Percentiles rank a stretch among this genome's conserved stretches.
Conservation (phyloP, 2,113 vertebrate genomes). For the Raja brachyura region DNA sequence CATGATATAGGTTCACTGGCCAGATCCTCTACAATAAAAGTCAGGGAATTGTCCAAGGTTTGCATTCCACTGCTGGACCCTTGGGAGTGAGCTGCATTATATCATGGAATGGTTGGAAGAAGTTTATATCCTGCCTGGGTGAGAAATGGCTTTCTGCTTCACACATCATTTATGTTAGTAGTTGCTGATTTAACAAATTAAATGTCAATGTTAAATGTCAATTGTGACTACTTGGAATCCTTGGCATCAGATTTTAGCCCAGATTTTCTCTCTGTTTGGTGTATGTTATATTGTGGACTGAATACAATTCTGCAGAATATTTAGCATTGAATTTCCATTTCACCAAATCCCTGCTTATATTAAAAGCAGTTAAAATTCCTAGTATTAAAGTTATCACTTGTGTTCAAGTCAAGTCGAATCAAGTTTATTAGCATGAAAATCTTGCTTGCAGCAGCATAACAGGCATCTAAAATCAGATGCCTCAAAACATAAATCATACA, state of each 20-base stretch:
- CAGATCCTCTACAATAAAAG: too few species aligned
- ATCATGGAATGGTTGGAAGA: background rate
- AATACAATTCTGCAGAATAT: background rate
- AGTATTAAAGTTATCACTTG: background rate
- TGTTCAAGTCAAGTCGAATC: too few species aligned
- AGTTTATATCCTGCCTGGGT: background rate
- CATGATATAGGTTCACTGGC: too few species aligned
- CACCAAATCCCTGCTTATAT: background rate
- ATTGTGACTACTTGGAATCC: background rate
- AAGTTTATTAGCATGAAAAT: too few species aligned
- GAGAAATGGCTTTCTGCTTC: slow-evolving; percentile 5
- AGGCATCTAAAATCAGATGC: too few species aligned
- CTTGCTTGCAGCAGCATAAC: too few species aligned
- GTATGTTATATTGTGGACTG: background rate
- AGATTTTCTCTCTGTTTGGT: background rate
- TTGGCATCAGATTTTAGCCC: background rate
- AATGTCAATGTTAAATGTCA: background rate
- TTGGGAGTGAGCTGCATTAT: background rate
- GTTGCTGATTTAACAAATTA: background rate
- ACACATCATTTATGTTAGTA: slow-evolving; percentile 1
- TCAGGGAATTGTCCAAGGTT: too few species aligned
- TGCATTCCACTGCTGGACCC: too few species aligned
- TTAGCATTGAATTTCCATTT: background rate
- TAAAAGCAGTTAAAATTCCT: background rate
- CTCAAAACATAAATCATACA: too few species aligned